These are phyloP conservation scores for Pogonomyrmex barbatus DNA, from an alignment of 1,140 invertebrate genomes.

Conservation along the genomic window DNA sequence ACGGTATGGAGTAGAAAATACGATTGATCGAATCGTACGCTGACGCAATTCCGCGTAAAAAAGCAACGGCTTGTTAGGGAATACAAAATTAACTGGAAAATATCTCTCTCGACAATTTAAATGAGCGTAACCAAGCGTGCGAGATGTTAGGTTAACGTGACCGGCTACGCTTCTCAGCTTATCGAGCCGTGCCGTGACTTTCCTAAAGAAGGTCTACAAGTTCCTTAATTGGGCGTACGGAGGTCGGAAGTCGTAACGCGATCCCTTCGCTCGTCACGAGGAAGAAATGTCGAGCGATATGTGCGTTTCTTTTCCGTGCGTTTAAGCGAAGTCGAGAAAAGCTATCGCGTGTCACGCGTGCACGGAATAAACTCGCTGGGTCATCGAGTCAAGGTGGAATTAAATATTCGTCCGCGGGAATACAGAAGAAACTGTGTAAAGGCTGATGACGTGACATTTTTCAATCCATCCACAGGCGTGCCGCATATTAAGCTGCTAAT, in stretches of 20 bases:
- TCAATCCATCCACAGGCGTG: slow-evolving; percentile 23
- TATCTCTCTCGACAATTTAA: neutral
- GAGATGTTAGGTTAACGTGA: slow-evolving; percentile 37
- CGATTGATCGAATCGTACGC: neutral
- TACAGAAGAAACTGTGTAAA: neutral
- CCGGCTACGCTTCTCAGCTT: slow-evolving; percentile 25
- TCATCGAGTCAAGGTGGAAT: slow-evolving; percentile 47
- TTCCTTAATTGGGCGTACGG: neutral
- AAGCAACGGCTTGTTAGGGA: neutral
- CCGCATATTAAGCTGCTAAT: slow-evolving; percentile 23
- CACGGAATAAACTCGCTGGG: neutral
- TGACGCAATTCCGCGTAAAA: neutral
- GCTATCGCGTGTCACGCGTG: slow-evolving; percentile 56
- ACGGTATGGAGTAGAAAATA: neutral
- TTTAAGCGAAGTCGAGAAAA: slow-evolving; percentile 52
- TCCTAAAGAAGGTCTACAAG: neutral
- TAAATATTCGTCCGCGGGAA: slow-evolving; percentile 46
- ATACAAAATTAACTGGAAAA: neutral
- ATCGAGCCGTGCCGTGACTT: slow-evolving; percentile 38
- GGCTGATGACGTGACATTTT: slow-evolving; percentile 34
- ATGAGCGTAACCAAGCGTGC: slow-evolving; percentile 11
- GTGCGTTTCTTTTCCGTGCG: slow-evolving; percentile 61
- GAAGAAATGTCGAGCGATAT: neutral
- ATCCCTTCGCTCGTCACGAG: neutral
- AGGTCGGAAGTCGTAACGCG: slow-evolving; percentile 21